Base-by-base conservation (phyloP, 1,140 invertebrate species). In the Tachypleus tridentatus region DNA sequence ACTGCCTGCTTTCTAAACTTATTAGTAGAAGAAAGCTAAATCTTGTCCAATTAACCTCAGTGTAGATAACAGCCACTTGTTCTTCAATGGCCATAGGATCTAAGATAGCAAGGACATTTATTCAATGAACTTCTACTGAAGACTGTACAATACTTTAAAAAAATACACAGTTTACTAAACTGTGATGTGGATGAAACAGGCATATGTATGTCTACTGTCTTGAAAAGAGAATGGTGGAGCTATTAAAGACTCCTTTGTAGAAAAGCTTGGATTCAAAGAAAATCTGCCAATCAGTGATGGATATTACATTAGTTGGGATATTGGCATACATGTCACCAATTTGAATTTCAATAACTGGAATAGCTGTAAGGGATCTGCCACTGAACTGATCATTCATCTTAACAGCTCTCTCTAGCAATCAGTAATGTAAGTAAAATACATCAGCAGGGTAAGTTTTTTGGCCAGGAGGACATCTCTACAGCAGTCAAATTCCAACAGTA, bases 251-350 rank as follows among this genome's bases (percentile, higher is more conserved):
- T 29, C 97, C 96, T 66, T 95, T 95, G 87, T 96, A 98, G 85
- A 98, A 98, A 80, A 98, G 84, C 80, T 99, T 97, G 75, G 95
- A 99, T 84, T 99, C 97, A 86, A 99, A 93, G 88, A 99, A 99
- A 82, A 99, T 99, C 80, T 99, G 97, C 70, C 97, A 97, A 74
- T 99, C 97, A 74, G 97, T 99, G 80, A 99, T 99, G 76, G 96
- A 99, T 81, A 99, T 99, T 68, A 99, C 97, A 79, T 99, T 99
- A 79, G 97, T 99, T 76, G 97, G 97, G 86, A 99, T 99, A 87
- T 99, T 99, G 68, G 97, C 97, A 60, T 97, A 99, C 79, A 99
- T 97, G 82, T 99, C 97, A 83, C 97, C 97, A 78, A 97, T 97
- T 81, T 94, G 86, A 29, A 68, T 69, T 60, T 69, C 67, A 54